A percentile compares a stretch with the other conserved stretches of the same genome.
These are phyloP conservation scores for Dipodomys ordii DNA, from an alignment of 2,113 vertebrate species.

Conservation along the genomic window DNA sequence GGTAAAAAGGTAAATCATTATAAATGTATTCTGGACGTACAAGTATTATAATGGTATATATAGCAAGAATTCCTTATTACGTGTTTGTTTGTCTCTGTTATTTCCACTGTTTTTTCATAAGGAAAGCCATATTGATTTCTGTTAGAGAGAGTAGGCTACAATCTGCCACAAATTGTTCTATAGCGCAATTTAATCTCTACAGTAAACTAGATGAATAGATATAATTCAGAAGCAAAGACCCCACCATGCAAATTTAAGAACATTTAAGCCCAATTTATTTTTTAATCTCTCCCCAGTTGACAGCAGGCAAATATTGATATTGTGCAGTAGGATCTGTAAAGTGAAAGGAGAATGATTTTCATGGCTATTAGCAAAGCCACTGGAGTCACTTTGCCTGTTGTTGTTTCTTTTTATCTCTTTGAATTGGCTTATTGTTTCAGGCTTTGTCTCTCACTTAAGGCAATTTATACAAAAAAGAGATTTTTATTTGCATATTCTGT, in stretches of 20 bases:
- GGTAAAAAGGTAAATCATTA: neutral
- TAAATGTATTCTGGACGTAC: neutral
- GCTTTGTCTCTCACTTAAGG: slow-evolving; percentile 69
- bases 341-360: slow-evolving; percentile 69
- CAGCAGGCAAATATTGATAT: slow-evolving; percentile 70
- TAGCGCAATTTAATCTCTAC: slow-evolving; percentile 50
- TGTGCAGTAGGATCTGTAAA: slow-evolving; percentile 49
- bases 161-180: neutral
- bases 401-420: slow-evolving; percentile 72
- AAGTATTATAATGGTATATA: neutral
- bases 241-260: slow-evolving; percentile 58
- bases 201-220: slow-evolving; percentile 58
- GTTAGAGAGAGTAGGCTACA: slow-evolving; percentile 29
- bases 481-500: slow-evolving; percentile 78
- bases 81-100: neutral
- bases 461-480: slow-evolving; percentile 66
- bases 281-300: slow-evolving; percentile 63
- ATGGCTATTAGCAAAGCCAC: slow-evolving; percentile 52
- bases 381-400: slow-evolving; percentile 60
- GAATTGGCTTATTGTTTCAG: slow-evolving; percentile 79
- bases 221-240: slow-evolving; percentile 59
- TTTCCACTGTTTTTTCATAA: neutral
- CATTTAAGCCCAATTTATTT: slow-evolving; percentile 55
- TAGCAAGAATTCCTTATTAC: neutral
- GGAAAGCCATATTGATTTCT: slow-evolving; percentile 48